Evolutionary conservation across 1,140 invertebrate species (phyloP).

Genomic region (Bombus affinis): DNA sequence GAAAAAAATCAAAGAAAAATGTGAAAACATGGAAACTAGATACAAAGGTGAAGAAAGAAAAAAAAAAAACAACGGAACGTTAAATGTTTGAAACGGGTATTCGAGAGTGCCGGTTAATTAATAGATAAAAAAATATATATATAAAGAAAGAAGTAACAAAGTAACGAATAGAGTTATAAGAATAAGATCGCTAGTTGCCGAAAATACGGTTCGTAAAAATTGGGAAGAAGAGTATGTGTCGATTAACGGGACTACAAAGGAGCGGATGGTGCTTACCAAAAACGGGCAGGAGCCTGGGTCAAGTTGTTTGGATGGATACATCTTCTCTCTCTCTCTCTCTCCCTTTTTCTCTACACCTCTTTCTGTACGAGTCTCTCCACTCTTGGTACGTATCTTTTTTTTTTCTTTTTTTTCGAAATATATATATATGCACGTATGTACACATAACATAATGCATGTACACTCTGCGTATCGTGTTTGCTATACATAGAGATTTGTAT

Average conservation of each 20-base stretch:
- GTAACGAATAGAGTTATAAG: conserved; percentile 9
- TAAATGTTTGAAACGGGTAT: background rate
- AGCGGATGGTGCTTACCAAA: conserved; percentile 83
- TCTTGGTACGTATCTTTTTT: conserved; percentile 57
- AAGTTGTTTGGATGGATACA: conserved; percentile 82
- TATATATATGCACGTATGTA: conserved; percentile 38
- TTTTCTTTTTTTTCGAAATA: background rate
- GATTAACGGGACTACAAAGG: conserved; percentile 82
- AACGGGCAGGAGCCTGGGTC: conserved; percentile 82
- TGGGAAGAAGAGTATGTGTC: conserved; percentile 77
- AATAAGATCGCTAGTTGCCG: conserved; percentile 40
- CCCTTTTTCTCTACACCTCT: conserved; percentile 74
- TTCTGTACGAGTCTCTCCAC: conserved; percentile 58
- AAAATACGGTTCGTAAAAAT: conserved; percentile 71
- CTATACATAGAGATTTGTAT: conserved; percentile 24
- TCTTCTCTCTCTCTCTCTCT: conserved; percentile 78
- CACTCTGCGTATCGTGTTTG: conserved; percentile 26
- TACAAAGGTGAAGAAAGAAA: background rate
- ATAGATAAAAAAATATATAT: background rate
- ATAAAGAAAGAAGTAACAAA: conserved; percentile 26
- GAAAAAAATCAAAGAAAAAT: background rate
- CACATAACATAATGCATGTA: conserved; percentile 10
- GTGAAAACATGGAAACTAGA: too few relatives aligned
- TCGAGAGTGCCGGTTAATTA: background rate
- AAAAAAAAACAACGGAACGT: background rate